These are phyloP conservation scores for Lycaon pictus DNA, from an alignment of 2,113 vertebrate genomes.

Conservation along the genomic window DNA sequence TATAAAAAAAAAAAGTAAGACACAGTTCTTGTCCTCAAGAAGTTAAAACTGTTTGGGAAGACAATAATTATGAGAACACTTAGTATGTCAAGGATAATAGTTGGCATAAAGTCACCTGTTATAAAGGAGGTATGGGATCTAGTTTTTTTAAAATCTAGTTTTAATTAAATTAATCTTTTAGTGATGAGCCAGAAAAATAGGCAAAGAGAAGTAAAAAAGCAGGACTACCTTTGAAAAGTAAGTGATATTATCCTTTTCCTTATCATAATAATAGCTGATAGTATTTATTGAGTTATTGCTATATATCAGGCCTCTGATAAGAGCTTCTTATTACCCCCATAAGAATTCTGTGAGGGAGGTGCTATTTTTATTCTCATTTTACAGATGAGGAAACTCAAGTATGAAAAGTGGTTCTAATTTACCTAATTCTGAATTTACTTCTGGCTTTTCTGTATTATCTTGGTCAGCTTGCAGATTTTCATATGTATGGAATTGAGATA, in stretches of 20 bases:
- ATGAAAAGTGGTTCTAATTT: not conserved
- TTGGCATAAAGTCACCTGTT: not conserved
- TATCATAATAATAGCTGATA: not conserved
- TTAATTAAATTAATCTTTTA: conserved; percentile 8
- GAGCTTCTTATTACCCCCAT: not conserved
- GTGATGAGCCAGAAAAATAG: not conserved
- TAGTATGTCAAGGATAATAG: not conserved
- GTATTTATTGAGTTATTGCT: not conserved
- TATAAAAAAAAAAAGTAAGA: not conserved
- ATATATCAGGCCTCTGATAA: not conserved
- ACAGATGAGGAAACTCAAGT: not conserved
- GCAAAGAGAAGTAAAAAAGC: not conserved
- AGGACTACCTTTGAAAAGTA: conserved; percentile 40
- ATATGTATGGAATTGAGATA: not conserved
- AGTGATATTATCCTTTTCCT: not conserved
- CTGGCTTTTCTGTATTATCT: not conserved
- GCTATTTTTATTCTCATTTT: not conserved
- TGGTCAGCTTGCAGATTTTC: not conserved
- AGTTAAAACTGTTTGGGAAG: not conserved
- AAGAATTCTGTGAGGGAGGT: not conserved
- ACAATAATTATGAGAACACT: not conserved
- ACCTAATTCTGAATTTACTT: not conserved
- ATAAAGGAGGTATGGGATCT: not conserved
- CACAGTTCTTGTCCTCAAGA: not conserved
- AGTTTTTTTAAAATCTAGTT: not conserved